Evolutionary conservation across 2,888 invertebrate species (phyloP), one percentile per base, ranked within the genome.

Genomic region (Anaspis maculata): DNA sequence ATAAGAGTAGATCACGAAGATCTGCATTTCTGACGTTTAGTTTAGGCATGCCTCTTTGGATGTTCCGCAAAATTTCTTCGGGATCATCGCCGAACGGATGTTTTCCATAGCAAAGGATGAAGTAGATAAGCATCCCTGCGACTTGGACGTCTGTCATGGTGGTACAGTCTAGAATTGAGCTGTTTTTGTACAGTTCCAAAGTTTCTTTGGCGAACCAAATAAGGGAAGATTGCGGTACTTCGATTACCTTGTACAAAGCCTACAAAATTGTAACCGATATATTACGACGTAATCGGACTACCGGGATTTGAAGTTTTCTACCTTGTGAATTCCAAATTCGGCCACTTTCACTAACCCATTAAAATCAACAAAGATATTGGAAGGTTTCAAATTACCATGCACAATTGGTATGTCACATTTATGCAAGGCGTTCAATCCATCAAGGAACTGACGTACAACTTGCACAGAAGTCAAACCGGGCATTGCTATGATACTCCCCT

Each of bases 351-450:
- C 49, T 10, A 50, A 49, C 3, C 66, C 66, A 32, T 53, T 46
- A 7, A 59, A 49, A 43, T 67, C 65, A 3, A 67, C 50, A 13
- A 68, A 55, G 31, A 67, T 56, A 48, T 68, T 67, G 3, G 62
- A 59, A n/a, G 67, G 67, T 42, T 68, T 68, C 28, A 68, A 48
- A 47, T 66, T 67, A 2, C 67, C 67, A 44, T 68, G 67, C 3
- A 66, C 51, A 13, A 68, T 59, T 1, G 62, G 57, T 12, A 54
- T 52, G 2, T 44, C 45, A 9, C 50, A 47, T 21, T 56, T 46
- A 41, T 68, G 68, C 11, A 68, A 44, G 40, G 54, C 65, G 34
- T 54, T 49, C 14, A 68, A 43, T 3, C 57, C 58, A 4, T 44
- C 43, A 11, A 59, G 37, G 33, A 61, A 48, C 34, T 60, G 58